Evolutionary conservation across 2,113 vertebrate species (phyloP), one percentile per base, ranked within the genome.

Genomic region (Amazona guildingii): DNA sequence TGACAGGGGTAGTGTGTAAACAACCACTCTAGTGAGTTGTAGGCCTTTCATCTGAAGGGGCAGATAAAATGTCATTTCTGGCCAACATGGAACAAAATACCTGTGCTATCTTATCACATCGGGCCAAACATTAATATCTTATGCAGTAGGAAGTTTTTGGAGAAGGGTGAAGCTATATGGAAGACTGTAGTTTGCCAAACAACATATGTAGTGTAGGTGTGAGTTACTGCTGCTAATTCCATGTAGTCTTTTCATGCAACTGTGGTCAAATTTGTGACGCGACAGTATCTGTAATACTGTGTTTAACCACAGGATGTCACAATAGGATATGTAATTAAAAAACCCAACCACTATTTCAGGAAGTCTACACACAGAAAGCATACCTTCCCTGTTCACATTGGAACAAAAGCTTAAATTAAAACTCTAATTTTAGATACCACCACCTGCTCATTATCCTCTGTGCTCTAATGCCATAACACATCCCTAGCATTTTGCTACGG

Each of bases 231-330:
- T 66, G 33, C 33, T 44, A 17, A 24, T 62, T 51, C 44, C 13
- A 13, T 13, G 6, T 4, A 13, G 28, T 59, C 9, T 29, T 77
- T 31, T 66, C 54, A 70, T 4, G 35, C 16, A 31, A 0, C 12
- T 1, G 13, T 24, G n/a, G 20, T 28, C 43, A 63, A 37, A 55
- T 33, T 0, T 39, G 41, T 20, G n/a, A 37, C 48, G 17, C 61
- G 35, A 18, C 6, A 29, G 33, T 10, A 5, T 52, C 59, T 97
- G 94, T 92, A 96, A 49, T 97, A 52, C 93, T 85, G 25, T 31
- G 23, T 24, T 15, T 62, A 83, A 37, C 95, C 98, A 97, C 97
- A 82, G 75, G 97, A 76, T 97, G 97, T 96, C 97, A 62, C 93
- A 85, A 84, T 2, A 94, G 95, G 92, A 87, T 86, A 33, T 6